A percentile compares a stretch with the other conserved stretches of the same genome.
phyloP scores from a whole-genome alignment of 2,113 vertebrate genomes.

The Turdus rufiventris region DNA sequence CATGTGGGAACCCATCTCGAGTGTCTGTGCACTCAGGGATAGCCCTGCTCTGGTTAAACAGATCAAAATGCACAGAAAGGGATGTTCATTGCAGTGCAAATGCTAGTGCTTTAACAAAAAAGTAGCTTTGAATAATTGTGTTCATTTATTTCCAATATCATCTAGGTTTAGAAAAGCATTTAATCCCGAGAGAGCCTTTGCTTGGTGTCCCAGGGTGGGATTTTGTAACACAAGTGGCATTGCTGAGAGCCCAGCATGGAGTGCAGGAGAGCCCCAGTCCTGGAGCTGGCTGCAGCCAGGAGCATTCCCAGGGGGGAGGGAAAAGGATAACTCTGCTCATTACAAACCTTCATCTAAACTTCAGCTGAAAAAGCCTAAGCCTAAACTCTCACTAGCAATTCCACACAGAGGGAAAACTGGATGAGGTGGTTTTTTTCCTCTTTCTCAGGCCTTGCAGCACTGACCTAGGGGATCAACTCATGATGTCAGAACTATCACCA shows the following conservation, averaged over 20 bases:
- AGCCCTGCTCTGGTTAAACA: background rate
- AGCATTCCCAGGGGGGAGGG: fast-evolving
- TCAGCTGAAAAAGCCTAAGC: background rate
- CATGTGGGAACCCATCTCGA: background rate
- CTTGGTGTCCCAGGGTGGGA: background rate
- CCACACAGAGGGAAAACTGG: background rate
- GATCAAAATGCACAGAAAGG: background rate
- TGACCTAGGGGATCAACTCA: fast-evolving
- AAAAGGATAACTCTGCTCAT: background rate
- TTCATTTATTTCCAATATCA: background rate
- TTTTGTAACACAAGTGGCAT: background rate
- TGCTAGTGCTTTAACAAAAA: background rate
- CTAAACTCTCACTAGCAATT: background rate
- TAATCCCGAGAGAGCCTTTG: background rate
- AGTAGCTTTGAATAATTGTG: background rate
- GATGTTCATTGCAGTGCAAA: background rate
- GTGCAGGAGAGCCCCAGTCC: background rate
- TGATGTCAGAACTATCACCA: background rate
- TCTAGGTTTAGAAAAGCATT: background rate
- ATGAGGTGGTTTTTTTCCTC: fast-evolving
- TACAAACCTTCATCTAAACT: background rate
- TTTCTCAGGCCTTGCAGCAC: background rate
- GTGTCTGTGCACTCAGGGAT: background rate
- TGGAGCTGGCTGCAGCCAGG: no score
- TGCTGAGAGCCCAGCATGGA: background rate